A percentile compares a stretch with the other conserved stretches of the same genome.
Evolutionary conservation across 1,140 invertebrate species (phyloP).

Genomic region (Drosophila mojavensis): DNA sequence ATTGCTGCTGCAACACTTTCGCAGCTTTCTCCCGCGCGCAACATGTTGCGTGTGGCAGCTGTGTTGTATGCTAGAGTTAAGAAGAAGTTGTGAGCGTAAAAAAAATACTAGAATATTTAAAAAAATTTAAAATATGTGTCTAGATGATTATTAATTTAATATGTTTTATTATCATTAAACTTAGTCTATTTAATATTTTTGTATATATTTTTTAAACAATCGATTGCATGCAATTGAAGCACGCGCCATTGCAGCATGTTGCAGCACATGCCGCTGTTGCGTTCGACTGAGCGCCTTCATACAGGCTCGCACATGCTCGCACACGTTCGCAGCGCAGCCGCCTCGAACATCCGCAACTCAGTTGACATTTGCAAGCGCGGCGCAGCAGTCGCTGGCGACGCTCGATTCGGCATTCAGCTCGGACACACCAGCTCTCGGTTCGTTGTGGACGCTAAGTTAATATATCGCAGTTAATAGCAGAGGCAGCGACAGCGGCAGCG

Average conservation of each 20-base stretch:
- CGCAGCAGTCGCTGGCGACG: conserved; percentile 46
- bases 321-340: neutral
- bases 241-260: conserved; percentile 8
- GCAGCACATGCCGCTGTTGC: neutral
- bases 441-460: conserved; percentile 30
- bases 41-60: too few relatives aligned
- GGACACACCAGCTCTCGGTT: conserved; percentile 22
- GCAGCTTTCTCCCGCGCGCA: too few relatives aligned
- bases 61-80: too few relatives aligned
- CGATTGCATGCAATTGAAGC: neutral
- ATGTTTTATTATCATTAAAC: too few relatives aligned
- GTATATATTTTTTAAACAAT: neutral
- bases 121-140: too few relatives aligned
- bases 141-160: too few relatives aligned
- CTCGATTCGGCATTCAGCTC: conserved; percentile 28
- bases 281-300: neutral
- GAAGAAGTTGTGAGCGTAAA: too few relatives aligned
- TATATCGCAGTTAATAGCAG: conserved; percentile 19
- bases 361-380: conserved; percentile 49
- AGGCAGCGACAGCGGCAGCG: neutral
- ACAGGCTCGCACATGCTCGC: neutral
- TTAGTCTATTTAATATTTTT: neutral
- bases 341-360: conserved; percentile 16
- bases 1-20: neutral
- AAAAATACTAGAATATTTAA: too few relatives aligned